Conservation (phyloP, 2,888 invertebrate genomes). For the Digitonthophagus gazella region DNA sequence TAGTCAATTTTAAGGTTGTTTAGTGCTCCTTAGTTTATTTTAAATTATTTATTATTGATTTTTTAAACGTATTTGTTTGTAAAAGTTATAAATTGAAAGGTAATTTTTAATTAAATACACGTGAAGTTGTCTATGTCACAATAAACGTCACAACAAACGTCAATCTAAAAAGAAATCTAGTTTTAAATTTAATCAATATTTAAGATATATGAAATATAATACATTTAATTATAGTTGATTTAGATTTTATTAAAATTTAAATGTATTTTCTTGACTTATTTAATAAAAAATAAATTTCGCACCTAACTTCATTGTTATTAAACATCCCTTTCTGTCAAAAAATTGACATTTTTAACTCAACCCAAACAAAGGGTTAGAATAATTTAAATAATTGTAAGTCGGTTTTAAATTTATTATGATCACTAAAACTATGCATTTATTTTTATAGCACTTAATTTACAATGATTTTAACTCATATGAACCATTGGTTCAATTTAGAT, state of each 20-base stretch:
- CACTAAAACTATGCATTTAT: not conserved
- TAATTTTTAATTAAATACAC: not conserved
- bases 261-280: no score
- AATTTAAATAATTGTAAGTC: no score
- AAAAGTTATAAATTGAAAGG: not conserved
- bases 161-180: not conserved
- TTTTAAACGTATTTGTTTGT: not conserved
- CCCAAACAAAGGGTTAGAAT: not conserved
- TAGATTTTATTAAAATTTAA: no score
- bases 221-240: no score
- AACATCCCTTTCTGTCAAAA: not conserved
- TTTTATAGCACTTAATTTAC: not conserved
- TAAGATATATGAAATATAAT: no score
- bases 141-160: not conserved
- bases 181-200: not conserved
- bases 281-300: not conserved
- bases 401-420: not conserved
- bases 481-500: conserved; percentile 32
- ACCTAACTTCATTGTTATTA: not conserved
- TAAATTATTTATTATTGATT: not conserved
- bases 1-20: not conserved
- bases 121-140: not conserved
- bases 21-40: not conserved
- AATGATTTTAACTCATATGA: conserved; percentile 14
- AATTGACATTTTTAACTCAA: not conserved